Base-by-base conservation (phyloP, 2,888 invertebrate genomes). In the Brachypalpus laphriformis region DNA sequence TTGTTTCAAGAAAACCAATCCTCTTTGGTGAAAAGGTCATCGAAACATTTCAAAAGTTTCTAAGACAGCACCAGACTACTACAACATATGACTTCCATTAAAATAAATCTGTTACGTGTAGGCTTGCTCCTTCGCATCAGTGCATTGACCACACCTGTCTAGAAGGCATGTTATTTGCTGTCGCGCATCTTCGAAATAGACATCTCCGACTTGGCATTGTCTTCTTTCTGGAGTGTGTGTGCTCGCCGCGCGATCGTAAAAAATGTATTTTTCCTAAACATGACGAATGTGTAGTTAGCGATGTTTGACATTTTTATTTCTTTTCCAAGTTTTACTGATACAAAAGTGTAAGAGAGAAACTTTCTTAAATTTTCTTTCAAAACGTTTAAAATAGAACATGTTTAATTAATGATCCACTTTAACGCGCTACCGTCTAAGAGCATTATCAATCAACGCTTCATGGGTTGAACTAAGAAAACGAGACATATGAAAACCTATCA, bases 271-370 rank as follows among this genome's bases (percentile, higher is more conserved):
- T 37, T 11, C 51, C 22, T 1, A 66, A 66, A 40, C 54, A 54
- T 54, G 54, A 66, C 54, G 66, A 51, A 66, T 37, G 42, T 22
- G 22, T 16, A 25, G 45, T 25, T 61, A 18, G 37, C 34, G 40
- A 25, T 37, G 54, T 66, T 66, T 54, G 54, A 66, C 66, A 66
- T 66, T 66, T 66, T 66, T 66, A 54, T 66, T 40, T 66, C 14
- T 37, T 25, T 40, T 40, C 59, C 25, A 20, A 56, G 34, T 57
- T 37, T 3, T 25, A 3, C 49, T n/a, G 34, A 20, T 11, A 47
- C 6, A 47, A 9, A 22, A 6, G 14, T 16, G 3, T n/a, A 16
- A 18, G 45, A 61, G 34, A 45, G 8, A 25, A 28, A 61, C 45
- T 61, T 61, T 61, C 45, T 28, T 28, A 4, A 22, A 25, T 8